Evolutionary conservation across 2,113 vertebrate species (phyloP), one percentile per base, ranked within the genome.

Genomic region (Melanocharis versteri): DNA sequence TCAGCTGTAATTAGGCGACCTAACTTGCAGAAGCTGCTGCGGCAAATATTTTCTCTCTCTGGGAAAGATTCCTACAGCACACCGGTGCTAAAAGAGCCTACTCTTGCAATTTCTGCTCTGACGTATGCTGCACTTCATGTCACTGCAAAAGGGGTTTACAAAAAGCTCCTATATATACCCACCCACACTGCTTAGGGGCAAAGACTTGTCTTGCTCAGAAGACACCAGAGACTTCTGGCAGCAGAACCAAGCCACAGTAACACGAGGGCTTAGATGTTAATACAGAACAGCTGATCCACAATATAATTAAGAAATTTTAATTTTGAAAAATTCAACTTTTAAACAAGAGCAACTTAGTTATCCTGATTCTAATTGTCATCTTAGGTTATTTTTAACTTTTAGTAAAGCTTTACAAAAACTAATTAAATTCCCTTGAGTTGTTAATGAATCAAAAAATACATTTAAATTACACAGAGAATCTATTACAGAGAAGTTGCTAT

Each of bases 321-420:
- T 91, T 88, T 54, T 3, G 40, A 86, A 77, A 87, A 86, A 80
- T 60, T 62, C 60, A 73, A 68, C 51, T 90, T 81, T 81, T 90
- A 80, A 93, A 82, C 27, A 73, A 68, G 26, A 87, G n/a, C 33
- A 84, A 73, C 51, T 73, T 47, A 70, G 51, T 66, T 91, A 80
- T 60, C 58, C 47, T 65, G 68, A 64, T 48, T 93, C 23, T 73
- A 86, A 83, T 80, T 90, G 90, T 71, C 79, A 92, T 66, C 28
- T 68, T 56, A 19, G 42, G 60, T 70, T 96, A 92, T 92, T 96
- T 92, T 91, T 83, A 83, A 83, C 62, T 77, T 83, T 66, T 10
- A 66, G 66, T 64, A 51, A 93, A 85, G 71, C 39, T 94, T 86
- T 73, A 77, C 0, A 8, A 83, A 72, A 93, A n/a, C 15, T 62